Conservation (phyloP, 2,113 vertebrate genomes). For the Ranitomeya imitator region DNA sequence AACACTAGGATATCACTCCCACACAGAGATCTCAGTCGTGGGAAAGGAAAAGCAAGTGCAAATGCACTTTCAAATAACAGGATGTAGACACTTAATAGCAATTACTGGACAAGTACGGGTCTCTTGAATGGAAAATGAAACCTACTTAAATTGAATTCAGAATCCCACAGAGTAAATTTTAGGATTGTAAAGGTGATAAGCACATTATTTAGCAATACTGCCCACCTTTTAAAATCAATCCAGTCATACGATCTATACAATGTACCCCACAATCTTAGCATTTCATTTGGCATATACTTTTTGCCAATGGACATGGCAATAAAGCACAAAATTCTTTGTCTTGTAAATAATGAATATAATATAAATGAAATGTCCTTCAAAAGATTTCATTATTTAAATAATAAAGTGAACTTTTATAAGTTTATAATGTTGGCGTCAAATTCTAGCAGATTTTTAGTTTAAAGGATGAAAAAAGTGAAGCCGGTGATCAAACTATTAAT, state of each 20-base stretch:
- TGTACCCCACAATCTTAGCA: slow-evolving; percentile 22
- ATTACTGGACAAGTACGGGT: slow-evolving; percentile 57
- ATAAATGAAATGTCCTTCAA: background rate
- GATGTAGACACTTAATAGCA: slow-evolving; percentile 62
- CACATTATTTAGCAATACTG: slow-evolving; percentile 51
- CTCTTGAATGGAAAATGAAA: slow-evolving; percentile 48
- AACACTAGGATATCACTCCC: slow-evolving; percentile 39
- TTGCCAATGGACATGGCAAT: background rate
- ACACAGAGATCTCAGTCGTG: slow-evolving; percentile 65
- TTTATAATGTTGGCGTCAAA: background rate
- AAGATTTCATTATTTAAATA: background rate
- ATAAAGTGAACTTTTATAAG: background rate
- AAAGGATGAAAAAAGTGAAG: background rate
- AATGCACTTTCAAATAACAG: slow-evolving; percentile 64
- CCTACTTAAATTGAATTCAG: slow-evolving; percentile 46
- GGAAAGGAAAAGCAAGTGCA: slow-evolving; percentile 60
- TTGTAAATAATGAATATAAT: background rate
- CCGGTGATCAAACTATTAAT: background rate
- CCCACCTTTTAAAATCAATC: slow-evolving; percentile 48
- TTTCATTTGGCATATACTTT: slow-evolving; percentile 4
- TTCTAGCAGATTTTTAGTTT: background rate
- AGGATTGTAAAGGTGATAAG: slow-evolving; percentile 43
- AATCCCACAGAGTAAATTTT: slow-evolving; percentile 46
- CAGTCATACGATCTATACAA: slow-evolving; percentile 6
- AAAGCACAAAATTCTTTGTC: background rate